Percentiles rank a stretch among this genome's conserved stretches.
Conservation (phyloP, 2,113 vertebrate species). For the Acanthisitta chloris region DNA sequence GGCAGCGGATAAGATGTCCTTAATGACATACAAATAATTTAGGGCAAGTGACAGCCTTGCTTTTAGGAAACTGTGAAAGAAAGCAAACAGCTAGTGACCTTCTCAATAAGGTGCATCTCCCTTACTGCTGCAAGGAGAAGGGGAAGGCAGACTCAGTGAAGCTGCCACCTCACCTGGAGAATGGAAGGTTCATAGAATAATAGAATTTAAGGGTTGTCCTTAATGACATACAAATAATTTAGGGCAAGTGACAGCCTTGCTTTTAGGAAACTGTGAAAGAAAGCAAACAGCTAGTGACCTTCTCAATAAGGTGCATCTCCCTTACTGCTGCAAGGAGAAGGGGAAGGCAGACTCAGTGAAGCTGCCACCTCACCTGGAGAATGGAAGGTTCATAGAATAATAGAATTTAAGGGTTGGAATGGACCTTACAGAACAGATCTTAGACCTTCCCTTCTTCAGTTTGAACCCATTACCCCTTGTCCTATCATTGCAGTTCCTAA, state of each 20-base stretch:
- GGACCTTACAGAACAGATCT: too few relatives aligned
- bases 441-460: too few relatives aligned
- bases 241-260: neutral
- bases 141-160: neutral
- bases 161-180: neutral
- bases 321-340: neutral
- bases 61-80: neutral
- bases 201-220: too few relatives aligned
- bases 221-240: neutral
- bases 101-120: neutral
- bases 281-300: neutral
- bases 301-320: neutral
- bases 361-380: neutral
- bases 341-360: neutral
- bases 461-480: too few relatives aligned
- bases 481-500: too few relatives aligned
- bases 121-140: neutral
- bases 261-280: neutral
- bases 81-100: neutral
- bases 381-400: too few relatives aligned
- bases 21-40: neutral
- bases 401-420: too few relatives aligned
- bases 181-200: too few relatives aligned
- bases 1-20: neutral
- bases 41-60: neutral